Evolutionary conservation across 2,113 vertebrate species (phyloP).

Genomic region (Penelope pileata): DNA sequence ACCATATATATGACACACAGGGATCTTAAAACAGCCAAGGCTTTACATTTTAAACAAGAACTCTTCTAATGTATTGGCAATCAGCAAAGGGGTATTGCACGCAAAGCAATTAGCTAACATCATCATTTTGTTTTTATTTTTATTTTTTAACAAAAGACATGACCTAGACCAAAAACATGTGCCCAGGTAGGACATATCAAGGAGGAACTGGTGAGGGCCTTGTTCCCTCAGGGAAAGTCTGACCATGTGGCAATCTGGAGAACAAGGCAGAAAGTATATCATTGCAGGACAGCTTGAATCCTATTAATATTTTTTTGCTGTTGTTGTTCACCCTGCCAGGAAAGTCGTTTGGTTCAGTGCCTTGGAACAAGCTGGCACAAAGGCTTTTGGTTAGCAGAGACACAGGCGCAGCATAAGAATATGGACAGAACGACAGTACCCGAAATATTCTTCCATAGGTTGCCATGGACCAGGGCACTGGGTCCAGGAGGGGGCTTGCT

Average conservation of each 20-base stretch:
- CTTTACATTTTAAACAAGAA: neutral
- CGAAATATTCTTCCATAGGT: neutral
- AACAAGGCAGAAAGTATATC: neutral
- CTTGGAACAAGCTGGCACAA: neutral
- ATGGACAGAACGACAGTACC: neutral
- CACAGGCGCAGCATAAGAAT: neutral
- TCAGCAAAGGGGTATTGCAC: neutral
- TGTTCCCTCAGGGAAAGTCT: neutral
- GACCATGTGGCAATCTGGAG: neutral
- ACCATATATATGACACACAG: neutral
- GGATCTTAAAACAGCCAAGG: neutral
- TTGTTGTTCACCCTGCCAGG: neutral
- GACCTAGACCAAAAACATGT: accelerated
- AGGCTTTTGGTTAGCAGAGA: neutral
- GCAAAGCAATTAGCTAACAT: neutral
- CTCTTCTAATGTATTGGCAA: neutral
- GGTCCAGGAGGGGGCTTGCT: neutral
- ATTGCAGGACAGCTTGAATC: neutral
- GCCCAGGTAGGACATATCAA: neutral
- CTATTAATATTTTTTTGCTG: neutral
- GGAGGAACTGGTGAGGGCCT: neutral
- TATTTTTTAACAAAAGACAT: neutral
- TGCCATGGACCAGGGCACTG: neutral
- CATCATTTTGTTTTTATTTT: neutral
- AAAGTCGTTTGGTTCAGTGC: neutral